These are phyloP conservation scores for Mormyrus proboscirostris DNA, from an alignment of 2,797 vertebrate species.

Conservation along the genomic window DNA sequence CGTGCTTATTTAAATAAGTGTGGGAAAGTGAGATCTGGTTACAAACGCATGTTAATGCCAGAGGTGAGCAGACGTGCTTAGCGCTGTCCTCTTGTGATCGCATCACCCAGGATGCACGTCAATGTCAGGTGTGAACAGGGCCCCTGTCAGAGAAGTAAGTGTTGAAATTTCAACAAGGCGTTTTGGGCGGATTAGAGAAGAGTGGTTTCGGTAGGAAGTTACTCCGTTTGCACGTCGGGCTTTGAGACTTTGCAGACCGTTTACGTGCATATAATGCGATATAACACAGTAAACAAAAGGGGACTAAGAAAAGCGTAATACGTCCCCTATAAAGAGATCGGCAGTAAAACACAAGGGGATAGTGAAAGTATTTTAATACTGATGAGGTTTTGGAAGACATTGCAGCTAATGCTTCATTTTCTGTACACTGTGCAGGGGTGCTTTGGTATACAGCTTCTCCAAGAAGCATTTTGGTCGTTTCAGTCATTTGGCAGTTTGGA, in stretches of 20 bases:
- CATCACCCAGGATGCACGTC: neutral
- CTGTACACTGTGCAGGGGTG: neutral
- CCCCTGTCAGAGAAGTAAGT: neutral
- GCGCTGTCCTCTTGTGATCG: neutral
- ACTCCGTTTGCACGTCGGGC: neutral
- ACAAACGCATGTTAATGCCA: neutral
- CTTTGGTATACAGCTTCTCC: neutral
- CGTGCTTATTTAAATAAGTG: neutral
- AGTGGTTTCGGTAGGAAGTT: neutral
- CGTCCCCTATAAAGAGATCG: neutral
- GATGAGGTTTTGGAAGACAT: neutral
- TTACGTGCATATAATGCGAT: neutral
- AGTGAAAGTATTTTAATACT: neutral
- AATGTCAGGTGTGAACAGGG: neutral
- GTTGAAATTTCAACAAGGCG: neutral
- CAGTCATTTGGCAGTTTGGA: neutral
- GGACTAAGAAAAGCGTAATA: neutral
- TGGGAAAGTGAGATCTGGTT: neutral
- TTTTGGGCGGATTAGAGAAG: neutral
- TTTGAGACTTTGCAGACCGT: neutral
- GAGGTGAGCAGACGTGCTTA: neutral
- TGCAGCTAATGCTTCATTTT: neutral
- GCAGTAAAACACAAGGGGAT: neutral
- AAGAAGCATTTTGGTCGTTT: neutral
- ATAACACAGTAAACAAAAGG: neutral